Conservation (phyloP, 1,140 invertebrate species). For the Cepaea nemoralis region DNA sequence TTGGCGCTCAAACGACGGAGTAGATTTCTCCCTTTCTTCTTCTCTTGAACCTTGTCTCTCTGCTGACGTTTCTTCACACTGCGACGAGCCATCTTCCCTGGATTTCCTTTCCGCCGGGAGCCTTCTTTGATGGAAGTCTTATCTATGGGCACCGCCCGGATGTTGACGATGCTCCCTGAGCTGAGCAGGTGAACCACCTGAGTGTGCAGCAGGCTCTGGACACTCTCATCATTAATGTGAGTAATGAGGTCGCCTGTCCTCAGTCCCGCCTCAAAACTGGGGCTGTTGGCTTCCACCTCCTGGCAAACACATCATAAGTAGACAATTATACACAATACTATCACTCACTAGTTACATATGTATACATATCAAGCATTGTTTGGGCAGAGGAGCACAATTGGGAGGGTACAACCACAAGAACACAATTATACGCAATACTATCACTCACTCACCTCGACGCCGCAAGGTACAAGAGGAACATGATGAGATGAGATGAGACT, state of each 20-base stretch:
- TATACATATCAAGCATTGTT: no score
- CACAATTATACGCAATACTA: no score
- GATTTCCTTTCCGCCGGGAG: constrained; percentile 82
- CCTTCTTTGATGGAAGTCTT: constrained; percentile 91
- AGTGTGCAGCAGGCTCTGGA: constrained; percentile 93
- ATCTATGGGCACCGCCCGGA: constrained; percentile 91
- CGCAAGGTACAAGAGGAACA: no score
- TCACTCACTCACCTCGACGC: no score
- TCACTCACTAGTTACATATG: no score
- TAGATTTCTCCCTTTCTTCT: constrained; percentile 88
- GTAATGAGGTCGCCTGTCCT: constrained; percentile 94
- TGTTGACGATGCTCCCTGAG: constrained; percentile 88
- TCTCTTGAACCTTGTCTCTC: constrained; percentile 77
- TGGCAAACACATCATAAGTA: constrained; percentile 69
- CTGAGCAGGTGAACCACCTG: constrained; percentile 87
- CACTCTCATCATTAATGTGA: constrained; percentile 94
- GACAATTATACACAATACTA: no score
- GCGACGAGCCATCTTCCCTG: constrained; percentile 80
- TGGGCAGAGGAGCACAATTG: no score
- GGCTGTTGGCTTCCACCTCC: constrained; percentile 92
- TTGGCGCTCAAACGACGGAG: constrained; percentile 87
- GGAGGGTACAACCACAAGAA: no score
- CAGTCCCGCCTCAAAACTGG: constrained; percentile 94
- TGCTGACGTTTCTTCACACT: constrained; percentile 70
- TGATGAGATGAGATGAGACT: no score